phyloP scores from a whole-genome alignment of 2,797 vertebrate genomes.

The Ctenopoma multispine region DNA sequence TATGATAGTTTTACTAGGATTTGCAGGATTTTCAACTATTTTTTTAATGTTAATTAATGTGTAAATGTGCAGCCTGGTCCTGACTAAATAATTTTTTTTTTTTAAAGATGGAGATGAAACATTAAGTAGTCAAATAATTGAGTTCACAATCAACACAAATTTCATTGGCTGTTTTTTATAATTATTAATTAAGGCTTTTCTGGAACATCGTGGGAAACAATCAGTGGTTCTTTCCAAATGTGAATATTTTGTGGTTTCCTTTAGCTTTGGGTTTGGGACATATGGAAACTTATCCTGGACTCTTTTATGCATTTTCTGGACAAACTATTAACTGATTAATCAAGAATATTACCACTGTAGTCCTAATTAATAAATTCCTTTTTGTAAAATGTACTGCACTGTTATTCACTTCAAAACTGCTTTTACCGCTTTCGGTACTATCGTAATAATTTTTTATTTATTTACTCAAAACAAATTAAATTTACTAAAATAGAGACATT shows the following conservation, averaged over 20 bases:
- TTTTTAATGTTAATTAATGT: neutral
- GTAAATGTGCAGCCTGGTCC: no score
- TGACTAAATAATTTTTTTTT: no score
- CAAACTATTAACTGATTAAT: no score
- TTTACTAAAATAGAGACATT: neutral
- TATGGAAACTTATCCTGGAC: neutral
- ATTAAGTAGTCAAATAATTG: no score
- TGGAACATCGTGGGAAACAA: neutral
- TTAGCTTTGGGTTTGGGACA: neutral
- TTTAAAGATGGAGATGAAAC: neutral
- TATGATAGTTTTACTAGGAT: neutral
- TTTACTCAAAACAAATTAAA: no score
- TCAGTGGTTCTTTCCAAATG: neutral
- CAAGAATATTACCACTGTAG: neutral
- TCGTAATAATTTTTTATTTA: no score
- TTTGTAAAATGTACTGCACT: neutral
- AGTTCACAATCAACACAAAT: neutral
- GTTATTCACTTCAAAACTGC: neutral
- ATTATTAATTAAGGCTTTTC: neutral
- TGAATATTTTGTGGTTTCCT: neutral
- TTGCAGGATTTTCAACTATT: no score
- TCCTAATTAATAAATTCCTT: neutral
- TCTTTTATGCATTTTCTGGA: neutral
- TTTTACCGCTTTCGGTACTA: no score
- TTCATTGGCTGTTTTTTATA: neutral